A percentile compares a stretch with the other conserved stretches of the same genome.
Conservation (phyloP, 2,113 vertebrate genomes). For the Peromyscus californicus region DNA sequence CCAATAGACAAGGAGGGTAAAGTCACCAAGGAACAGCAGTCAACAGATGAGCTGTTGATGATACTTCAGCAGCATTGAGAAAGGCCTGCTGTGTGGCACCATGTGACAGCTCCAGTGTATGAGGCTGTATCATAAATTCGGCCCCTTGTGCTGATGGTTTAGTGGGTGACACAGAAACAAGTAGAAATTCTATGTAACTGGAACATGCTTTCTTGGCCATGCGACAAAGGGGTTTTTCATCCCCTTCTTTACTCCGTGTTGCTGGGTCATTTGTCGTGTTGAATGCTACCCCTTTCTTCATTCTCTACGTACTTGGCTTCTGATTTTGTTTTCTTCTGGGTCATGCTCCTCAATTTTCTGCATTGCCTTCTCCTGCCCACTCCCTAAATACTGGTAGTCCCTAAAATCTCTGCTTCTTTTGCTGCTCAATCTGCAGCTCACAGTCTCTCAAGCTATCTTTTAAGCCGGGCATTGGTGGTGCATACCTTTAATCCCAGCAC, state of each 20-base stretch:
- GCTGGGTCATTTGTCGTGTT: neutral
- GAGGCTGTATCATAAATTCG: neutral
- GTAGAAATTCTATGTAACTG: neutral
- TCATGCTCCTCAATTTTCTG: neutral
- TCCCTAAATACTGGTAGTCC: neutral
- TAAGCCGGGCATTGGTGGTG: neutral
- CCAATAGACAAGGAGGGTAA: constrained; percentile 20
- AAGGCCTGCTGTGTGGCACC: neutral
- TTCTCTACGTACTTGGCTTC: constrained; percentile 8
- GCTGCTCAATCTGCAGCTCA: neutral
- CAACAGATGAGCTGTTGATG: constrained; percentile 1
- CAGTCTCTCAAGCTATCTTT: neutral
- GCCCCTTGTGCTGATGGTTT: neutral
- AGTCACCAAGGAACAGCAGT: constrained; percentile 39
- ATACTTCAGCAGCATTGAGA: neutral
- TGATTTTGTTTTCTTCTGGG: constrained; percentile 19
- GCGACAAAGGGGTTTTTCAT: neutral
- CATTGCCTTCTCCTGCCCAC: neutral
- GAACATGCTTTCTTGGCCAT: neutral
- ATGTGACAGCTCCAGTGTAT: neutral
- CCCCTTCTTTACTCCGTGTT: neutral
- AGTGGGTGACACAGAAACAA: constrained; percentile 28
- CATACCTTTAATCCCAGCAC: neutral
- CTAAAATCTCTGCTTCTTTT: neutral
- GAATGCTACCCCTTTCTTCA: neutral